Percentiles rank a stretch among this genome's conserved stretches.
Conservation (phyloP, 2,113 vertebrate species). For the Pavo muticus region DNA sequence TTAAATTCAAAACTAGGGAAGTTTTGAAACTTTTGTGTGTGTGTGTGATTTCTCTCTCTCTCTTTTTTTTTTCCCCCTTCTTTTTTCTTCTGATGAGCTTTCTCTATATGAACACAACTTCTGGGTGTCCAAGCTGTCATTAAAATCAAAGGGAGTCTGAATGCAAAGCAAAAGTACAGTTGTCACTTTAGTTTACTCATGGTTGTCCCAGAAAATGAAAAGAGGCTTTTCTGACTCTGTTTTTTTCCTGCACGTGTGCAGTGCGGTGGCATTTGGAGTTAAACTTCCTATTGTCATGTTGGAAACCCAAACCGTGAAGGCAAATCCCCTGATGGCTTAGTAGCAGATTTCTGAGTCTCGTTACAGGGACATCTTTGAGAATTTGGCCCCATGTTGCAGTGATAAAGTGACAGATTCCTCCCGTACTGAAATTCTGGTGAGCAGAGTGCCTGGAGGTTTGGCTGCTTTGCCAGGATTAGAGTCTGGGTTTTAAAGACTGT, state of each 20-base stretch:
- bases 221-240: constrained; percentile 36
- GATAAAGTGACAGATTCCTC: constrained; percentile 13
- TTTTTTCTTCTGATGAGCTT: background rate
- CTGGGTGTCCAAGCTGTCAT: background rate
- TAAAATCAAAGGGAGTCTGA: constrained; percentile 21
- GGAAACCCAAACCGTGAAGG: constrained; percentile 27
- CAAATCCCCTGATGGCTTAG: constrained; percentile 25
- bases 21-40: background rate
- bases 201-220: constrained; percentile 27
- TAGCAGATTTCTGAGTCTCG: background rate
- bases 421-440: constrained; percentile 20
- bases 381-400: constrained; percentile 30
- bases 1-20: background rate
- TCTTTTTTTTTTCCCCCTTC: background rate
- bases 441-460: constrained; percentile 34
- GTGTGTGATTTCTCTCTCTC: background rate
- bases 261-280: background rate
- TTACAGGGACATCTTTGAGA: constrained; percentile 26
- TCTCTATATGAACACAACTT: background rate
- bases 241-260: background rate
- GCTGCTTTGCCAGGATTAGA: constrained; percentile 10
- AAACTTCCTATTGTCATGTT: constrained; percentile 36
- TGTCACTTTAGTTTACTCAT: constrained; percentile 56
- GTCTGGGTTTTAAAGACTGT: background rate
- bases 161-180: background rate